Percentiles rank a stretch among this genome's conserved stretches.
Conservation (phyloP, 2,113 vertebrate species). For the Sialia sialis region DNA sequence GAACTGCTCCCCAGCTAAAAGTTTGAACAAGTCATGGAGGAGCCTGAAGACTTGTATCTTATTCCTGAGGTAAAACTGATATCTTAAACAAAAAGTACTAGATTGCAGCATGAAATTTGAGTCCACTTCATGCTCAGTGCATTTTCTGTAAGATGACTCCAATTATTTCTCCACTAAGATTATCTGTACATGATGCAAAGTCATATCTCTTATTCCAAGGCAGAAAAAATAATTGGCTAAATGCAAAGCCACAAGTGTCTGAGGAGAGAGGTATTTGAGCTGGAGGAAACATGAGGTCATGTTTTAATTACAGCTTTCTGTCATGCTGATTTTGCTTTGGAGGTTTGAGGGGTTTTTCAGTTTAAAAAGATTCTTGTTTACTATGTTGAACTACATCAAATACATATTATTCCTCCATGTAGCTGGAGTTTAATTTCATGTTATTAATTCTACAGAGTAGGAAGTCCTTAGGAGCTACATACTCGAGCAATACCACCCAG, state of each 20-base stretch:
- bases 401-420: background rate
- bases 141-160: background rate
- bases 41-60: background rate
- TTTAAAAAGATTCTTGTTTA: background rate
- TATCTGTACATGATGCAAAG: background rate
- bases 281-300: background rate
- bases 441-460: background rate
- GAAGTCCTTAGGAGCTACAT: background rate
- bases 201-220: background rate
- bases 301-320: background rate
- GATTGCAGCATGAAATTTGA: background rate
- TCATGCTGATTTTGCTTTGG: background rate
- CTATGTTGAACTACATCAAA: background rate
- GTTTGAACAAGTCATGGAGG: background rate
- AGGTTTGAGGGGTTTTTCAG: accelerated
- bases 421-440: background rate
- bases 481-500: accelerated
- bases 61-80: background rate
- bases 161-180: background rate
- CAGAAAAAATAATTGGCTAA: background rate
- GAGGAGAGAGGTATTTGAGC: background rate
- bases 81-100: background rate
- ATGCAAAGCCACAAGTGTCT: background rate
- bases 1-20: background rate
- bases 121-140: background rate